Evolutionary conservation across 2,888 invertebrate genomes (phyloP), one percentile per base, ranked within the genome.

Genomic region (Drosophila mayaguana): DNA sequence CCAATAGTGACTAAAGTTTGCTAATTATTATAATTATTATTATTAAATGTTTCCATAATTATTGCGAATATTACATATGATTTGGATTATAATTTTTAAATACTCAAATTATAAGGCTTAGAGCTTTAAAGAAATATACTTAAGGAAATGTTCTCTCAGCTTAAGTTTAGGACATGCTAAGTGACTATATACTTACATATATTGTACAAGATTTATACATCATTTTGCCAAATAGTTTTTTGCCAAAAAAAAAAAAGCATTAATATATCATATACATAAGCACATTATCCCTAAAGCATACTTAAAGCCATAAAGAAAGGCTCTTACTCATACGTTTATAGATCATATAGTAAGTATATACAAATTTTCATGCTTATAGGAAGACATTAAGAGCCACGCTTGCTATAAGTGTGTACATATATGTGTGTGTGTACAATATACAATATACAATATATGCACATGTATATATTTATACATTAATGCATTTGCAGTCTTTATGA

Each of bases 401-500:
- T n/a, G n/a, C 22, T n/a, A 42, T 18, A 55, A 42, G 28, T 43
- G 18, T 43, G 6, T 11, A 16, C 6, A 20, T 18, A 14, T 48
- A 34, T 9, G 0, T 12, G 2, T 22, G 0, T 8, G 3, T 16
- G 22, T 43, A 43, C 16, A 3, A 8, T 28, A 28, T 28, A 7
- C n/a, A n/a, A n/a, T n/a, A n/a, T 43, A 43, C 16, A 3, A 8
- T 28, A 28, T 28, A 7, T 7, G 7, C 6, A 6, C 6, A 25
- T 20, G 6, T 34, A n/a, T 34, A 12, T 48, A 3, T 36, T 11
- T 20, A 4, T 28, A 48, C 14, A 36, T 42, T 50, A 48, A 54
- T 70, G 54, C 38, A 60, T 48, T 55, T 69, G 48, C 54, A 54
- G 48, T 55, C 54, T 42, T 71, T 63, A 43, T 55, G 28, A 55